These are phyloP conservation scores for Tachyglossus aculeatus DNA, from an alignment of 2,797 vertebrate species.

Conservation along the genomic window DNA sequence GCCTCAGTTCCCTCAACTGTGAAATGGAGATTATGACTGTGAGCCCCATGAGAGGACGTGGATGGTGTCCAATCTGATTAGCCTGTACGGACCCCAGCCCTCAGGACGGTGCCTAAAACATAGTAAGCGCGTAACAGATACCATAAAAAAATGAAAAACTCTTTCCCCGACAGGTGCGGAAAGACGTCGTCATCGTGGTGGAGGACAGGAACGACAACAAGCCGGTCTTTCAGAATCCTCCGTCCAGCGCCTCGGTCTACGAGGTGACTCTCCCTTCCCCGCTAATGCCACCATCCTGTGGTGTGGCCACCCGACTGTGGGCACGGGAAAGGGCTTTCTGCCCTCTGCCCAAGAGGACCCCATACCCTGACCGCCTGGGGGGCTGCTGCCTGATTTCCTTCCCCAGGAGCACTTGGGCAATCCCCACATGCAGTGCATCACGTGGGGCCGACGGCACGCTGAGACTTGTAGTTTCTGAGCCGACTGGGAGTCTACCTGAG, in stretches of 20 bases:
- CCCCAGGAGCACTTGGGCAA: neutral
- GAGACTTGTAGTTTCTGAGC: no score
- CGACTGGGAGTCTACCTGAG: fast-evolving
- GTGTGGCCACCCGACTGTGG: no score
- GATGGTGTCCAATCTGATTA: no score
- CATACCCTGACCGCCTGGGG: neutral
- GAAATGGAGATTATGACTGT: no score
- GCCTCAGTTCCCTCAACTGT: no score
- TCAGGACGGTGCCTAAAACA: no score
- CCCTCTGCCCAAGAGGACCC: neutral
- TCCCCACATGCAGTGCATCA: no score
- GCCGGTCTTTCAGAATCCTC: slow-evolving; percentile 73
- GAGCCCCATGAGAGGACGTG: no score
- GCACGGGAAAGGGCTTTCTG: neutral
- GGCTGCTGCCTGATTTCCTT: neutral
- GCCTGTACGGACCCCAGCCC: no score
- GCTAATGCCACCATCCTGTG: neutral
- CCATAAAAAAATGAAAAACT: no score
- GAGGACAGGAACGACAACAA: slow-evolving; percentile 82
- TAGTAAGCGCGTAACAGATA: no score
- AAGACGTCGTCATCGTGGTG: slow-evolving; percentile 55
- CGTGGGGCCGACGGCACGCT: neutral
- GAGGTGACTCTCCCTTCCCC: no score
- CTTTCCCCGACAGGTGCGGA: slow-evolving; percentile 22
- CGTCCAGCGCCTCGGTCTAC: slow-evolving; percentile 53